Conservation (phyloP, 2,888 invertebrate species). For the Corythucha ciliata region DNA sequence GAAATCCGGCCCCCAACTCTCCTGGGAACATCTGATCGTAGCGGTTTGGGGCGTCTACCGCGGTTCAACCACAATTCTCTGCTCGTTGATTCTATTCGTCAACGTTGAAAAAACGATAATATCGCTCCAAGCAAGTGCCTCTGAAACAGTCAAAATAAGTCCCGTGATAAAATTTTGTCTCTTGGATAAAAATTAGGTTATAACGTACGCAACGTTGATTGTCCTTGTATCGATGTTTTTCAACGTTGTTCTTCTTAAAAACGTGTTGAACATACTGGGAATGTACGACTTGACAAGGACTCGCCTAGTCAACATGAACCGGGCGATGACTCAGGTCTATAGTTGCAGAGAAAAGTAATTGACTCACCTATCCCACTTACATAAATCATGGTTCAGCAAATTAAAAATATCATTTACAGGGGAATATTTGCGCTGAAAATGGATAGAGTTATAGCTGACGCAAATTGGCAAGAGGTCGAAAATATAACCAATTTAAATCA, state of each 20-base stretch:
- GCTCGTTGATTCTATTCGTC: no score
- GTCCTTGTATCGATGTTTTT: slow-evolving; percentile 14
- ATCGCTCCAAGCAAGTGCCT: no score
- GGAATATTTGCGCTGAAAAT: slow-evolving; percentile 22
- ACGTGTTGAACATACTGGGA: slow-evolving; percentile 14
- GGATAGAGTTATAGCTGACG: slow-evolving; percentile 26
- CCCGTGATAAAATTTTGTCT: no score
- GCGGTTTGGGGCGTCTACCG: slow-evolving; percentile 16
- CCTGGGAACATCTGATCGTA: slow-evolving; percentile 18
- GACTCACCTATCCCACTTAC: background rate
- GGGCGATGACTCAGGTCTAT: slow-evolving; percentile 14
- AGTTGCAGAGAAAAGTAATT: slow-evolving; percentile 19
- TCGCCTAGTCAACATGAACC: slow-evolving; percentile 16
- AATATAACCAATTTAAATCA: slow-evolving; percentile 20
- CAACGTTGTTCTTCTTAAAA: slow-evolving; percentile 10
- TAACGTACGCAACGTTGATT: slow-evolving; percentile 3
- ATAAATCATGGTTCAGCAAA: background rate
- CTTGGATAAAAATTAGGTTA: no score
- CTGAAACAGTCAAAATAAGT: no score
- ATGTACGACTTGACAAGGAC: slow-evolving; percentile 21
- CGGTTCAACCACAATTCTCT: background rate
- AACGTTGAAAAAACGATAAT: no score
- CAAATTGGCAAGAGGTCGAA: slow-evolving; percentile 25
- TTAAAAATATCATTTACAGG: slow-evolving; percentile 10
- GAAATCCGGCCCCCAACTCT: no score